Evolutionary conservation across 2,113 vertebrate species (phyloP), one percentile per base, ranked within the genome.

Genomic region (Canis aureus): DNA sequence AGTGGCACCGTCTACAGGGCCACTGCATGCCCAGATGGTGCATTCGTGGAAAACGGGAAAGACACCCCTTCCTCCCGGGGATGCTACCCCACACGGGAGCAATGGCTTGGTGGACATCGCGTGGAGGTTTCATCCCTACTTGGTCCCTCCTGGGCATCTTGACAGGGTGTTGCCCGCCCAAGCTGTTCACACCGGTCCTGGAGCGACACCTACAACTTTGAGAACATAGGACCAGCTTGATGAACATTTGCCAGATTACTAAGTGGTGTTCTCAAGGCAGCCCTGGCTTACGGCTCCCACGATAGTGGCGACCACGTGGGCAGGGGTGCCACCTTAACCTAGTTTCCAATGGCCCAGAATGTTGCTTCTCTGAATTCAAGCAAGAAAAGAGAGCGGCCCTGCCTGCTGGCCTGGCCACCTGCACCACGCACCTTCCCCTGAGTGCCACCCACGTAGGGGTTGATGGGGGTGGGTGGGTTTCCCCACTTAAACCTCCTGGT

Each of bases 21-120:
- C 60, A 4, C 32, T 2, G 38, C 6, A 1, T 0, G 5, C 23
- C n/a, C 67, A 27, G 7, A 0, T 0, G 19, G 12, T 19, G 11
- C 5, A 1, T 43, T 35, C 17, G 35, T 55, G 16, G 66, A 17
- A 43, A 59, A 38, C 1, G 15, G 3, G 11, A 38, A n/a, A 78
- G 38, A 2, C 0, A 0, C 8, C 2, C 1, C 3, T 22, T 13
- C 73, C 32, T 73, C 38, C 53, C 0, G 11, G 67, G 32, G 25
- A 27, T n/a, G 1, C 0, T 4, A 0, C 38, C 2, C 35, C 59
- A 2, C 13, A 1, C 0, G 1, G 20, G 11, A 27, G 0, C 62
- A 55, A 19, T 2, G 20, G 49, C 59, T 53, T 23, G 19, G n/a
- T 32, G 60, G 67, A 57, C 3, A 15, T 35, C 76, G 67, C 3